Base-by-base conservation (phyloP, 2,888 invertebrate species). In the Colletes collaris region DNA sequence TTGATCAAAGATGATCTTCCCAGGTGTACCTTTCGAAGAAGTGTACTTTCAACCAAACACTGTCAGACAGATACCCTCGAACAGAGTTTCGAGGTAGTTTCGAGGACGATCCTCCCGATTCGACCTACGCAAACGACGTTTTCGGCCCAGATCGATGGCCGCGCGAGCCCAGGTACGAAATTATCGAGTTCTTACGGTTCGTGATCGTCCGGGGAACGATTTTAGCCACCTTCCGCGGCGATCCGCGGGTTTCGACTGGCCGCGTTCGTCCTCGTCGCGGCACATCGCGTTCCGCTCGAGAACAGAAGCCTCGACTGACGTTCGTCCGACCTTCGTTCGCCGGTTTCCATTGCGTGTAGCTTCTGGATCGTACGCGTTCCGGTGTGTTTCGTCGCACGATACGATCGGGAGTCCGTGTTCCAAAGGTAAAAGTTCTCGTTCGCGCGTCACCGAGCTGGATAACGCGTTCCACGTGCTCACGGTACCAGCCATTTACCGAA, bases 211-310 rank as follows among this genome's bases (percentile, higher is more conserved):
- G 7, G 44, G 10, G 10, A 46, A 46, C 44, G 58, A 16, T 44
- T 65, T 44, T 40, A 64, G 84, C 72, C 79, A 58, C 63, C 84
- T 87, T 85, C 84, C 85, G 86, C 85, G 79, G 63, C 80, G 86
- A 89, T 88, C 80, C 87, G 81, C 88, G 86, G 88, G 86, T 89
- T 89, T 89, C 88, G 81, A 91, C 91, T 90, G 91, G 83, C 86
- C 78, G 78, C 86, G 82, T 70, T 74, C 71, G 85, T 85, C 81
- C 79, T 80, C 83, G 75, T 66, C 72, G 69, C 70, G 69, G 67
- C 82, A 67, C 79, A 77, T 75, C 66, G 63, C 74, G 82, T 84
- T 87, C 82, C 82, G 72, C 83, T 86, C 69, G 74, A 62, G 69
- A 80, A 83, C 71, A 80, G 82, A 72, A 80, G 67, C 79, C 67